Evolutionary conservation across 2,888 invertebrate species (phyloP).

Genomic region (Scaptomyza parva): DNA sequence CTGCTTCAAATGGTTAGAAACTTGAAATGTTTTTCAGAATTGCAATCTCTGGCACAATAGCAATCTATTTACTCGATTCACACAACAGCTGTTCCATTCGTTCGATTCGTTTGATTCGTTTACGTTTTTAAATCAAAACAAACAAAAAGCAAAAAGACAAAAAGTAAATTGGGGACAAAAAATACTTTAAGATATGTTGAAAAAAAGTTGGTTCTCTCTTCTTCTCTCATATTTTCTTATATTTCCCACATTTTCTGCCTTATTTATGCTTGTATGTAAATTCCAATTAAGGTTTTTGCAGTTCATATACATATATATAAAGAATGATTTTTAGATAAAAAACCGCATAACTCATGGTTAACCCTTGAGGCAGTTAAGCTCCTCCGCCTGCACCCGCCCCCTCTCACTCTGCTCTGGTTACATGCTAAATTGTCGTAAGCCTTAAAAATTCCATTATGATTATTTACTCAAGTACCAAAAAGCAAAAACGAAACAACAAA

Average conservation of each 20-base stretch:
- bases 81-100: conserved; percentile 14
- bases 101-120: conserved; percentile 34
- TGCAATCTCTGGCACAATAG: conserved; percentile 34
- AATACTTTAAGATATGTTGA: too few species aligned
- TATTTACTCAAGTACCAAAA: conserved; percentile 69
- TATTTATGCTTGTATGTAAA: conserved; percentile 57
- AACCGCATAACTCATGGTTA: conserved; percentile 56
- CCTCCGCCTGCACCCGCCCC: conserved; percentile 6
- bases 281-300: conserved; percentile 59
- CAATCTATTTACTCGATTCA: conserved; percentile 22
- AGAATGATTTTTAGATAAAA: conserved; percentile 40
- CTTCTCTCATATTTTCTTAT: conserved; percentile 18
- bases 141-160: conserved; percentile 1
- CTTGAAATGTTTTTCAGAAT: conserved; percentile 37
- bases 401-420: conserved; percentile 27
- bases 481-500: background rate
- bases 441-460: conserved; percentile 79
- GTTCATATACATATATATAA: conserved; percentile 29
- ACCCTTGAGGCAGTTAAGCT: conserved; percentile 34
- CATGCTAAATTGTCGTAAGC: conserved; percentile 74
- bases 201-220: background rate
- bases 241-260: conserved; percentile 3
- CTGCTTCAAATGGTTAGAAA: conserved; percentile 53
- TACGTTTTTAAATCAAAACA: conserved; percentile 18
- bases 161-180: too few species aligned